phyloP scores from a whole-genome alignment of 2,797 vertebrate species.

The Lepidocolaptes lacrymiger region DNA sequence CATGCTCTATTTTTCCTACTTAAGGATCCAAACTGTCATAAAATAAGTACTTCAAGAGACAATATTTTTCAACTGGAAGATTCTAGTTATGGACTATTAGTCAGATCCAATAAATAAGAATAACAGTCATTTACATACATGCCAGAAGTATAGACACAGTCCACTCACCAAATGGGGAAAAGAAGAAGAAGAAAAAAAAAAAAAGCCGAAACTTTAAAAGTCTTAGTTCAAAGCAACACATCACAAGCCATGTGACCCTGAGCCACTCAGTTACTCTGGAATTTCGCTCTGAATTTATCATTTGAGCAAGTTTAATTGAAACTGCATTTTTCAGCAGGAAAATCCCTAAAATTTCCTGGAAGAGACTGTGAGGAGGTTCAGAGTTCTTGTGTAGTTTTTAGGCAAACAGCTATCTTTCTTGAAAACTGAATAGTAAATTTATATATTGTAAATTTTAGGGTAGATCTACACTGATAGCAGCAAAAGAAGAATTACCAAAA shows the following conservation, averaged over 20 bases:
- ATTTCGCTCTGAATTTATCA: background rate
- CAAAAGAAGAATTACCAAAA: background rate
- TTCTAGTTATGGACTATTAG: background rate
- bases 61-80: background rate
- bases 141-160: background rate
- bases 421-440: background rate
- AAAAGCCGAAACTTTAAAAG: background rate
- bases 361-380: background rate
- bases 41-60: conserved; percentile 3
- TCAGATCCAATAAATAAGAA: conserved; percentile 13
- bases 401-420: background rate
- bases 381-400: background rate
- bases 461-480: background rate
- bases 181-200: background rate
- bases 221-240: background rate
- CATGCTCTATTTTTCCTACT: background rate
- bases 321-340: background rate
- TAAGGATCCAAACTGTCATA: background rate
- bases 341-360: background rate
- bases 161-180: background rate
- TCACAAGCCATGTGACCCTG: background rate
- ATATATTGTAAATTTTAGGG: background rate
- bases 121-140: background rate
- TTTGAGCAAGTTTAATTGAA: background rate
- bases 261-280: background rate